A percentile compares a stretch with the other conserved stretches of the same genome.
Conservation (phyloP, 2,113 vertebrate genomes). For the Halichoerus grypus region DNA sequence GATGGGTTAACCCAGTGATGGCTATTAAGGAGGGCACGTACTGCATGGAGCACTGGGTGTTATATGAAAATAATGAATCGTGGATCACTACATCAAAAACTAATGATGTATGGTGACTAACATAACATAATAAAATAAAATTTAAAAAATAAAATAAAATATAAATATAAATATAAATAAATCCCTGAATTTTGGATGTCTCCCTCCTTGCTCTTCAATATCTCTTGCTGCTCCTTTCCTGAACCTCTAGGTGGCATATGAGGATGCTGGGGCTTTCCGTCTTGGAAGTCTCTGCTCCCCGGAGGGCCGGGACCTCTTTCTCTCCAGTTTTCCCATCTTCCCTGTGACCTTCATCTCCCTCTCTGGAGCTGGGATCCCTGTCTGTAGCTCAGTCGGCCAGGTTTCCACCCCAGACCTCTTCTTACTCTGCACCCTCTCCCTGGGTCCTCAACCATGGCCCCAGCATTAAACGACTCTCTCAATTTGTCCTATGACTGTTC, state of each 20-base stretch:
- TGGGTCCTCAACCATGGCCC: neutral
- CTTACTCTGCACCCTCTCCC: neutral
- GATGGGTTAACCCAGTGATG: too few species aligned
- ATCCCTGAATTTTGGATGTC: neutral
- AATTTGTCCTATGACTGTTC: neutral
- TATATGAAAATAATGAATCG: too few species aligned
- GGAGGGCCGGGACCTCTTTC: too few species aligned
- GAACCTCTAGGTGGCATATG: neutral
- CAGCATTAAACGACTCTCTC: neutral
- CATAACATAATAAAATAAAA: neutral
- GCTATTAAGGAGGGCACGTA: too few species aligned
- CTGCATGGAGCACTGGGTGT: too few species aligned
- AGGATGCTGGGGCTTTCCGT: fast-evolving
- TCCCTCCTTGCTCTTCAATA: neutral
- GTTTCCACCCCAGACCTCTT: neutral
- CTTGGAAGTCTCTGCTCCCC: neutral
- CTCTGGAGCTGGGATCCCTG: neutral
- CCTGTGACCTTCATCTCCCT: neutral
- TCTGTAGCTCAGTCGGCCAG: neutral
- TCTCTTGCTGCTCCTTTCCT: neutral
- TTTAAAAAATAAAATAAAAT: neutral
- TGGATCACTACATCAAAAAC: too few species aligned
- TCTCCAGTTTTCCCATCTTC: neutral
- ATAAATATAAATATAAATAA: neutral
- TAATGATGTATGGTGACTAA: too few species aligned